Base-by-base conservation (phyloP, 2,888 invertebrate species). In the Trachelus stipa region DNA sequence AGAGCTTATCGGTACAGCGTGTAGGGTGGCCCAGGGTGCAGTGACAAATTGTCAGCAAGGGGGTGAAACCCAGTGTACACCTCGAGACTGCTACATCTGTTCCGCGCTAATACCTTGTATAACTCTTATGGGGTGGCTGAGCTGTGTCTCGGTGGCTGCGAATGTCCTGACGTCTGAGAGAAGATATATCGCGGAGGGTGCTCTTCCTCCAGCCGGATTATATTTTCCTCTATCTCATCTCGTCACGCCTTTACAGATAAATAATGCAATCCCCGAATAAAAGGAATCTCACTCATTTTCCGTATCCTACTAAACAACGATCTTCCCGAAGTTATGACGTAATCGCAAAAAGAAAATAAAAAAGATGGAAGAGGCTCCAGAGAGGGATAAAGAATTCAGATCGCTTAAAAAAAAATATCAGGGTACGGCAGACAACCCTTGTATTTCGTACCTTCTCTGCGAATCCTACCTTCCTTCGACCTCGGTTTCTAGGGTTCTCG, bases 51-150 rank as follows among this genome's bases (percentile, higher is more conserved):
- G 87, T 87, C 84, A 75, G 80, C 77, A 77, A 81, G 85, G 86
- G 88, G 88, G 87, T 87, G 87, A 84, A 84, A 76, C 79, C 84
- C 82, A 79, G 83, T 37, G 78, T 76, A 80, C 82, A 79, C 83
- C 80, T 80, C 81, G 83, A 76, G 82, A 86, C 87, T 84, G 85
- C 87, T 88, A 88, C 88, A 88, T 88, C 88, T 88, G 87, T 88
- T 88, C 84, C 84, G 83, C 83, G 85, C 83, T 88, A 88, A 87
- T 88, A 88, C 87, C 87, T 88, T 85, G 85, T 87, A 86, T 86
- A 85, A 84, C 86, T 86, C 86, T 87, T 87, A 85, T 83, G 82
- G 81, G 71, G 68, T 56, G 76, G 76, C 77, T 78, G 77, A 80
- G 81, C 83, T 69, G 31, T 76, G 73, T 73, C 77, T 40, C 68